Evolutionary conservation across 1,140 invertebrate genomes (phyloP), one percentile per base, ranked within the genome.

Genomic region (Eulimnadia texana): DNA sequence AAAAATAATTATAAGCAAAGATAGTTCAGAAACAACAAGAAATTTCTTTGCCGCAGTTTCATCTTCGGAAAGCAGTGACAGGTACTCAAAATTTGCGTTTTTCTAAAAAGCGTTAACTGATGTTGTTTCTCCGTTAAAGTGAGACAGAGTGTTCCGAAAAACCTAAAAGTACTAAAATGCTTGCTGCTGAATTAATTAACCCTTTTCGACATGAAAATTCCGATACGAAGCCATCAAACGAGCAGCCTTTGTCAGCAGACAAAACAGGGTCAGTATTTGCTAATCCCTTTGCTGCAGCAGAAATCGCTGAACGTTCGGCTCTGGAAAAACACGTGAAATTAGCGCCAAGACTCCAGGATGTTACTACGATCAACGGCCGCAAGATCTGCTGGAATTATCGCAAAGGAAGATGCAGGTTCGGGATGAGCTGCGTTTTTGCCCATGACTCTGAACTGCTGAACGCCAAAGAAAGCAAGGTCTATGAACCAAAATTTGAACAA

Each of bases 251-350:
- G 56, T 53, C 53, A 42, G 33, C 33, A 6, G 33, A 42, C 33
- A 24, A 78, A 77, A 16, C 33, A 9, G 6, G 33, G 33, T 87
- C 84, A 1, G 90, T 94, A 2, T 95, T 94, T 72, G 82, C 80
- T 24, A 95, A 93, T 79, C 89, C 88, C 13, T 95, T 88, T 72
- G 79, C 84, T n/a, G 82, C 87, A 70, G 90, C 85, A n/a, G 90
- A 93, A 70, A 80, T 84, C 68, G 86, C 86, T 3, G 89, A 93
- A 70, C 83, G 84, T 60, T 86, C 87, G 2, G 84, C 91, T 56
- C 73, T 94, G 11, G 89, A 95, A 69, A 92, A 91, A 68, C 92
- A 95, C 72, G 92, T 95, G 0, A 93, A 93, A 79, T 91, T 95
- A 88, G 86, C 84, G 69, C 79, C 77, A 66, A 84, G 77, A 72